Base-by-base conservation (phyloP, 2,797 vertebrate species). In the Ispidina picta region DNA sequence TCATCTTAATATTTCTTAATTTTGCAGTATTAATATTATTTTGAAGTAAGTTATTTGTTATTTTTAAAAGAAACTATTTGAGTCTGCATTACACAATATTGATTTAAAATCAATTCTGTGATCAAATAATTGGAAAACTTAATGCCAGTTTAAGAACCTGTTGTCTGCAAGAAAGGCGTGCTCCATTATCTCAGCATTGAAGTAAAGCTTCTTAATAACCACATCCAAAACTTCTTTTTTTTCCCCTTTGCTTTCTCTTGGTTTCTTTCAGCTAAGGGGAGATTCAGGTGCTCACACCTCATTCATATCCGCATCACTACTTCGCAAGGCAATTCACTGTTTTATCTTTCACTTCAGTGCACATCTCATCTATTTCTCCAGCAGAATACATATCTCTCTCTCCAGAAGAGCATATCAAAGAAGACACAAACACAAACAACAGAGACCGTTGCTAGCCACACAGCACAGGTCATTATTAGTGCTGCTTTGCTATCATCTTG, bases 261-360 rank as follows among this genome's bases (percentile, higher is more conserved):
- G 5, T 10, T 86, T 92, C 65, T 89, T 70, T 93, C 68, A 58
- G 23, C 69, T 16, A 63, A 89, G 21, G 56, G 73, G 58, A 73
- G 82, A 82, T 60, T 13, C 51, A 89, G 44, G 21, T 62, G 18
- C 49, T 91, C 33, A 14, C 18, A 71, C 49, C 23, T 76, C 63
- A 69, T 95, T 93, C 65, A 89, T 90, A 69, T 52, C 86, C 2
- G 0, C 66, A 86, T 93, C 75, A 77, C 37, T 83, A 43, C 70
- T 92, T 91, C 46, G 2, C 71, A 86, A 94, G 83, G 60, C 73
- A 92, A 80, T 92, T 94, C 33, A 71, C 23, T 74, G 31, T 77
- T 72, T 87, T 96, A 88, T 90, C 93, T 97, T 95, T 91, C 93
- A 96, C 69, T 84, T 94, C 77, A 84, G 2, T 87, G 81, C 46